Evolutionary conservation across 2,797 vertebrate species (phyloP), one percentile per base, ranked within the genome.

Genomic region (Muscicapa comitata): DNA sequence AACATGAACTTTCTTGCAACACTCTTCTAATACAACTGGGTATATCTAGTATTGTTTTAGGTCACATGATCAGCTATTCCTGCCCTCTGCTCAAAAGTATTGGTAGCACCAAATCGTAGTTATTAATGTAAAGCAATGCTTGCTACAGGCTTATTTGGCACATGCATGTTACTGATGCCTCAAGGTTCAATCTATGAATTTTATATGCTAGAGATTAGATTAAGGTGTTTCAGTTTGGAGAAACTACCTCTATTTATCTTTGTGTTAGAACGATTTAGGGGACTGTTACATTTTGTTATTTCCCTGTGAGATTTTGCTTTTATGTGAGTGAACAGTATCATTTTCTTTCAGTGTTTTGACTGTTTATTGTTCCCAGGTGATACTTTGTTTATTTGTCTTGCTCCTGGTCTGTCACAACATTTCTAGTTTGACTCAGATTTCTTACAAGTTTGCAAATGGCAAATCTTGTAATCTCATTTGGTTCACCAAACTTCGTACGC

Each of bases 401-500:
- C 81, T 86, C 40, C 57, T 86, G 45, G 7, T 80, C 54, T 73
- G 55, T 82, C 78, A 87, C 50, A 92, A 17, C 50, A 10, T 62
- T 85, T 87, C 58, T 35, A 55, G 50, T 71, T 72, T 33, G 75
- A 72, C 2, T 35, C 12, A 6, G 73, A 53, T 87, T 51, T 59
- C 78, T 68, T 80, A 25, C 17, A 57, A 35, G 61, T 92, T 91
- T 91, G 74, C 83, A 40, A 50, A 4, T 29, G 54, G 55, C 1
- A 24, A 80, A 43, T 51, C 42, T 61, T 80, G 42, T 86, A 50
- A 91, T 92, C 72, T 89, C 84, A 80, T 96, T 89, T 94, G 61
- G 38, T 61, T 94, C 54, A 35, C 48, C 51, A 76, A 70, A 75
- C 33, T 73, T 85, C 1, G 2, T 43, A 17, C 25, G 55, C 18